Conservation (phyloP, 2,888 invertebrate species). For the Trilocha varians region DNA sequence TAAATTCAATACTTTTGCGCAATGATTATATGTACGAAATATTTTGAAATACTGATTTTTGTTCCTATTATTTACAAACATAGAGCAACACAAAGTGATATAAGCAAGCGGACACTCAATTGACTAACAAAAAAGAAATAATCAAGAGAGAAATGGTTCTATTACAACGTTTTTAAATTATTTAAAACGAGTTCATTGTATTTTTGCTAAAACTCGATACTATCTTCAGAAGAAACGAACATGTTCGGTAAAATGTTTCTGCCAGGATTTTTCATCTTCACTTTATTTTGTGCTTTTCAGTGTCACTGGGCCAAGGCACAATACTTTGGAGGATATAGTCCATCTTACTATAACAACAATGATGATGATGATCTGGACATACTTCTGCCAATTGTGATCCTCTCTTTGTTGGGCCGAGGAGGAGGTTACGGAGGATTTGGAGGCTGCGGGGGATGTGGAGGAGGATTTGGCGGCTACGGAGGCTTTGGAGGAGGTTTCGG, state of each 20-base stretch:
- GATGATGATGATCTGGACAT: conserved; percentile 26
- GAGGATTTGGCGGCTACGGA: conserved; percentile 14
- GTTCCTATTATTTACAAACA: no score
- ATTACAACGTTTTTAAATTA: no score
- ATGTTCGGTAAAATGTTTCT: neutral
- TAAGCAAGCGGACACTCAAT: no score
- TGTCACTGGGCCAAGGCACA: conserved; percentile 32
- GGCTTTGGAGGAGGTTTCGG: conserved; percentile 16
- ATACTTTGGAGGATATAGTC: conserved; percentile 16
- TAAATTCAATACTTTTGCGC: no score
- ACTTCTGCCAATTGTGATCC: conserved; percentile 31
- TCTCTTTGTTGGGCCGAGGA: conserved; percentile 16
- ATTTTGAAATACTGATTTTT: no score
- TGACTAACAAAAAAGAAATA: no score
- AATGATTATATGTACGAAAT: no score
- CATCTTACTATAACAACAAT: conserved; percentile 13
- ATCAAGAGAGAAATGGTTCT: no score
- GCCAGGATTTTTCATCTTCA: neutral
- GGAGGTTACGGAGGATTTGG: conserved; percentile 16
- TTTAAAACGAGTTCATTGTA: no score
- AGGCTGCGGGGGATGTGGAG: conserved; percentile 11
- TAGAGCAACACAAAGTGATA: no score
- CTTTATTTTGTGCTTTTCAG: conserved; percentile 11
- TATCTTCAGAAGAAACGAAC: no score
- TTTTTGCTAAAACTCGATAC: no score